phyloP scores from a whole-genome alignment of 2,888 invertebrate genomes.

The Caenorhabditis sp. region DNA sequence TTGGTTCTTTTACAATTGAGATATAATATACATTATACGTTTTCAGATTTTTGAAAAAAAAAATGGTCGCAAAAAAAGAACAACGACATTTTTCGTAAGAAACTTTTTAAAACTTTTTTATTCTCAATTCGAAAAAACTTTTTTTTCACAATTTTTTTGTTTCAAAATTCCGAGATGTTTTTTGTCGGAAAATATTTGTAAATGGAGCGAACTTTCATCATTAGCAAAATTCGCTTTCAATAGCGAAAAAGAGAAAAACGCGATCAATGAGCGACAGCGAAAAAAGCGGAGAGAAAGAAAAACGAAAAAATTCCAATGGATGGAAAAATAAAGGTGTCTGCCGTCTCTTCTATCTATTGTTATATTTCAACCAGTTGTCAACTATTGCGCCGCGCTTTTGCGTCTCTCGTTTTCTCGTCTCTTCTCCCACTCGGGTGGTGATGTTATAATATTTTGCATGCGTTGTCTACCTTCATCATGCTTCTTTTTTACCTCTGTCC shows the following conservation, averaged over 20 bases:
- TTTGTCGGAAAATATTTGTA: not conserved
- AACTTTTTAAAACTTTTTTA: too few species aligned
- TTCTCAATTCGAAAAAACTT: too few species aligned
- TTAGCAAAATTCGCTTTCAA: not conserved
- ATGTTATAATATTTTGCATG: not conserved
- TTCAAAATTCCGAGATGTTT: too few species aligned
- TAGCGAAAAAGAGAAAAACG: not conserved
- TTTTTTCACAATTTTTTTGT: too few species aligned
- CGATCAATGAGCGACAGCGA: constrained; percentile 1
- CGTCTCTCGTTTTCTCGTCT: not conserved
- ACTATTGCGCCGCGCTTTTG: constrained; percentile 1
- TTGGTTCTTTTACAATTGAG: too few species aligned
- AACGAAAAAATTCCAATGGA: constrained; percentile 1
- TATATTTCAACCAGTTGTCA: not conserved
- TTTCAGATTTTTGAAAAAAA: too few species aligned
- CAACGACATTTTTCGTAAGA: too few species aligned
- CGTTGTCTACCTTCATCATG: not conserved
- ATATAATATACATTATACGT: too few species aligned
- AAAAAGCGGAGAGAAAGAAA: not conserved
- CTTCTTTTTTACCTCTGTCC: not conserved
- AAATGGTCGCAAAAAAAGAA: too few species aligned
- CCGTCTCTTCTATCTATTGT: not conserved
- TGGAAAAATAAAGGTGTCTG: not conserved
- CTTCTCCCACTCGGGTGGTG: not conserved
- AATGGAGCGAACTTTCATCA: not conserved